Conservation (phyloP, 2,888 invertebrate genomes). For the Baronia brevicornis region DNA sequence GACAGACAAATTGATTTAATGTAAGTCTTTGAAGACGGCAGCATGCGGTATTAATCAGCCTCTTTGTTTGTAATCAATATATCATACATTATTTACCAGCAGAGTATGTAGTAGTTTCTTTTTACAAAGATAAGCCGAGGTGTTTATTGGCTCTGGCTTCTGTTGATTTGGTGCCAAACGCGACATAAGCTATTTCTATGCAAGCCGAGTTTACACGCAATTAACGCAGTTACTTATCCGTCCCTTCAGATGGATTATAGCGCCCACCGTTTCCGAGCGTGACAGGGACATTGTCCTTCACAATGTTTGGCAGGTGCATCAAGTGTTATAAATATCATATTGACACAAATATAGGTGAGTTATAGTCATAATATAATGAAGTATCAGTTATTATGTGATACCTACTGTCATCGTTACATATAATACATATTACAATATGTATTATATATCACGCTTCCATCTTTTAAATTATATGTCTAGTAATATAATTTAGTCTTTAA, state of each 20-base stretch:
- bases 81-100: slow-evolving; percentile 46
- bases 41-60: slow-evolving; percentile 23
- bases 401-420: too few relatives aligned
- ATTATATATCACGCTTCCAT: too few relatives aligned
- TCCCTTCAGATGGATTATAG: background rate
- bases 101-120: slow-evolving; percentile 53
- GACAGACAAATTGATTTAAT: slow-evolving; percentile 17
- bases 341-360: too few relatives aligned
- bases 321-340: too few relatives aligned
- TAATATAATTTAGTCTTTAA: too few relatives aligned
- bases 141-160: slow-evolving; percentile 40
- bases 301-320: too few relatives aligned
- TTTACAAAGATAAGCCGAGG: slow-evolving; percentile 31
- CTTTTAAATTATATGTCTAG: too few relatives aligned
- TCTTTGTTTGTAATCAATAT: slow-evolving; percentile 32
- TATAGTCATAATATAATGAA: too few relatives aligned
- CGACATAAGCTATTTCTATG: slow-evolving; percentile 58
- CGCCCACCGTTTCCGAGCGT: too few relatives aligned
- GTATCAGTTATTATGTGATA: too few relatives aligned
- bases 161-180: slow-evolving; percentile 61
- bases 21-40: slow-evolving; percentile 43
- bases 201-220: slow-evolving; percentile 15
- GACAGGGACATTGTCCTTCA: too few relatives aligned
- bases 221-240: slow-evolving; percentile 1
- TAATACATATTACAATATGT: too few relatives aligned